phyloP scores from a whole-genome alignment of 2,113 vertebrate species.

The Speoplatyrhinus poulsoni region DNA sequence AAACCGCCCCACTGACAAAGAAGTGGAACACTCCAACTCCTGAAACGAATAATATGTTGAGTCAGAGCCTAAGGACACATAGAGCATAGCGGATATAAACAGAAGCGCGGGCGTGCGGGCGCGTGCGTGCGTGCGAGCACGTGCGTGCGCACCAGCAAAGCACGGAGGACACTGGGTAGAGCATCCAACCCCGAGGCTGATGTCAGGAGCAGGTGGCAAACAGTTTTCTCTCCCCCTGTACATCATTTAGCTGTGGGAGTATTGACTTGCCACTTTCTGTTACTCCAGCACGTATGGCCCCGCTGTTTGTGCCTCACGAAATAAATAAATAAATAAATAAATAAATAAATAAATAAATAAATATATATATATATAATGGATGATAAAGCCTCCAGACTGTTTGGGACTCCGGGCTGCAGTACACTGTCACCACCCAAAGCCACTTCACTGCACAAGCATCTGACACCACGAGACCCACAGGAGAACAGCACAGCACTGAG shows the following conservation, averaged over 20 bases:
- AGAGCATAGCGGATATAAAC: slow-evolving; percentile 12
- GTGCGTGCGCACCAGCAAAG: neutral
- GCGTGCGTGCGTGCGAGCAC: too few species aligned
- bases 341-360: too few species aligned
- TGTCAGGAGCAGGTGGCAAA: slow-evolving; percentile 27
- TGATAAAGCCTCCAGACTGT: neutral
- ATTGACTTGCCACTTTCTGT: slow-evolving; percentile 12
- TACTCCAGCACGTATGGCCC: slow-evolving; percentile 4
- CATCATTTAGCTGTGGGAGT: slow-evolving; percentile 24
- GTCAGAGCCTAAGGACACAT: slow-evolving; percentile 29
- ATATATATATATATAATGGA: too few species aligned
- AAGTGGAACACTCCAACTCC: slow-evolving; percentile 1
- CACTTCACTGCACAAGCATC: too few species aligned
- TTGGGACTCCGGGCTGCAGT: too few species aligned
- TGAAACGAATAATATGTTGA: slow-evolving; percentile 17
- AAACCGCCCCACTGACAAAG: slow-evolving; percentile 21
- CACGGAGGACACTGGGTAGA: slow-evolving; percentile 26
- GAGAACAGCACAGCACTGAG: too few species aligned
- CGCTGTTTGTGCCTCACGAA: slow-evolving; percentile 9
- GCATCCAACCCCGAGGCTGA: slow-evolving; percentile 35
- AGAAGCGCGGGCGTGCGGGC: neutral
- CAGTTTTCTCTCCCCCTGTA: slow-evolving; percentile 18
- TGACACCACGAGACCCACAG: too few species aligned
- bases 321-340: too few species aligned
- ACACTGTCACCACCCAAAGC: too few species aligned